Evolutionary conservation across 1,140 invertebrate genomes (phyloP).

Genomic region (Physella acuta): DNA sequence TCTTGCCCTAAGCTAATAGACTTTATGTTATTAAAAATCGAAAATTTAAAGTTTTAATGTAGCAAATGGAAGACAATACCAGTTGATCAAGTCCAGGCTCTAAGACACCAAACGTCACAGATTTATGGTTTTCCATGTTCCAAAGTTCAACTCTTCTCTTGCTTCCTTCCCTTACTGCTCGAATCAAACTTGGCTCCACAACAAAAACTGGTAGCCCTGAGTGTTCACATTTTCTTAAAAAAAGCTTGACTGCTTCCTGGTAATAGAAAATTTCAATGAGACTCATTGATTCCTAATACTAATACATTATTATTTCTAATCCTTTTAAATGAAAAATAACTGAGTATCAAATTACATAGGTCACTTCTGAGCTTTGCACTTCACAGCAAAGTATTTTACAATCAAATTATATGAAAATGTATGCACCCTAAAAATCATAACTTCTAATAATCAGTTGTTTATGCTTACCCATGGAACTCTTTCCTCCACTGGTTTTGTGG

Average conservation of each 20-base stretch:
- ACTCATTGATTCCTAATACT: not conserved
- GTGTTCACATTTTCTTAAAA: slow-evolving; percentile 17
- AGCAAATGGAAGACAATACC: too few relatives aligned
- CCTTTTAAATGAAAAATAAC: not conserved
- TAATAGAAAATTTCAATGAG: not conserved
- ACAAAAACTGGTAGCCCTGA: slow-evolving; percentile 26
- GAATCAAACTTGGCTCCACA: slow-evolving; percentile 27
- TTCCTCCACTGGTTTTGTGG: slow-evolving; percentile 5
- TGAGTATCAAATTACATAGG: not conserved
- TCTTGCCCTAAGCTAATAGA: too few relatives aligned
- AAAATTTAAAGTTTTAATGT: too few relatives aligned
- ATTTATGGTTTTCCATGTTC: slow-evolving; percentile 16
- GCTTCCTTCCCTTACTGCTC: slow-evolving; percentile 26
- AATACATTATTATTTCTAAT: not conserved
- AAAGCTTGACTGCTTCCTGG: slow-evolving; percentile 22
- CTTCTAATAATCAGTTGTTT: not conserved
- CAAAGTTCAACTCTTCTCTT: slow-evolving; percentile 24
- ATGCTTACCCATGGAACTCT: slow-evolving; percentile 14
- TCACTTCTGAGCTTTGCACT: not conserved
- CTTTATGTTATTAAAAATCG: too few relatives aligned
- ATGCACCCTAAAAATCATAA: not conserved
- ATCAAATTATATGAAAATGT: not conserved
- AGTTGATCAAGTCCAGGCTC: slow-evolving; percentile 16
- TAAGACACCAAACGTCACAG: slow-evolving; percentile 26
- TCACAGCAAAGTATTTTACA: not conserved